Evolutionary conservation across 2,888 invertebrate species (phyloP).

Genomic region (Megamerina dolium): DNA sequence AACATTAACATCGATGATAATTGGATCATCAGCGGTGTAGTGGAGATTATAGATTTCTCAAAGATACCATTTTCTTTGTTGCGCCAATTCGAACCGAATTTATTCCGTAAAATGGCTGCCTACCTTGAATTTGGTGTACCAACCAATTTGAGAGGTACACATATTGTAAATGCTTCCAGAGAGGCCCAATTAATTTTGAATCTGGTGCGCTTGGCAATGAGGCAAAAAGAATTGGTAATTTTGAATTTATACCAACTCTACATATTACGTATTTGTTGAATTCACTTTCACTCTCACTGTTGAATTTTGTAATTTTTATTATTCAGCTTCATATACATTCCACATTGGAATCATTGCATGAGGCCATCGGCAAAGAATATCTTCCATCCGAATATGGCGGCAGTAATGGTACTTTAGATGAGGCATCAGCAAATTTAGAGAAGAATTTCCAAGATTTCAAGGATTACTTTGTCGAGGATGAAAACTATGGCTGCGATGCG

Average conservation of each 20-base stretch:
- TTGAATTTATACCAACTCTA: too few species aligned
- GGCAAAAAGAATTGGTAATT: conserved; percentile 39
- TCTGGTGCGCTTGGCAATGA: conserved; percentile 38
- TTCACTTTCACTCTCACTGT: too few species aligned
- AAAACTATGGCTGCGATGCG: conserved; percentile 34
- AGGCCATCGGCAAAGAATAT: conserved; percentile 55
- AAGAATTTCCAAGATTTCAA: conserved; percentile 26
- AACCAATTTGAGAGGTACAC: conserved; percentile 36
- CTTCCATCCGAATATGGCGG: conserved; percentile 66
- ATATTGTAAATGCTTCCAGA: conserved; percentile 38
- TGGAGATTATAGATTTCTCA: conserved; percentile 55
- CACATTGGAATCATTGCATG: conserved; percentile 40
- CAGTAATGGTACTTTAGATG: conserved; percentile 50
- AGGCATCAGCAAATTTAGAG: conserved; percentile 29
- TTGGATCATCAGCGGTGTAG: conserved; percentile 52
- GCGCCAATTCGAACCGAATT: conserved; percentile 34
- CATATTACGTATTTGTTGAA: too few species aligned
- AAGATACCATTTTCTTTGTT: conserved; percentile 39
- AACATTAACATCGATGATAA: conserved; percentile 53
- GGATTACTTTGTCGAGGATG: conserved; percentile 38
- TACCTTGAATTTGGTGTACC: conserved; percentile 37
- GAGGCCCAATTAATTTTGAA: conserved; percentile 37
- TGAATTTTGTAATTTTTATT: too few species aligned
- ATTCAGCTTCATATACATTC: conserved; percentile 36
- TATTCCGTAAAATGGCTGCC: conserved; percentile 39